Evolutionary conservation across 2,797 vertebrate genomes (phyloP).

Genomic region (Varecia variegata): DNA sequence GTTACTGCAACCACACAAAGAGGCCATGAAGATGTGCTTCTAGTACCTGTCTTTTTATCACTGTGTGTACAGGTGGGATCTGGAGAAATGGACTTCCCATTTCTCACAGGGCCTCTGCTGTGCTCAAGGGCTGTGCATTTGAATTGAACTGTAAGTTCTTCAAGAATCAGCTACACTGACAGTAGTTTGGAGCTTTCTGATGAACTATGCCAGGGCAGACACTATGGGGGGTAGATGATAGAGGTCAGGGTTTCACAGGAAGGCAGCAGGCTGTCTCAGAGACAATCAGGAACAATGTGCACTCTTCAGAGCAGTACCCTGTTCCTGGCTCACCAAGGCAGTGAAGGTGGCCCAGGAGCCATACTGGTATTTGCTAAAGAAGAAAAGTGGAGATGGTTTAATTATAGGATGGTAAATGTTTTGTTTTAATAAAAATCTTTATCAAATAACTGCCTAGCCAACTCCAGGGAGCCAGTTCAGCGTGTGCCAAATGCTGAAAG

Average conservation of each 20-base stretch:
- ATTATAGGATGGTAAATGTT: constrained; percentile 24
- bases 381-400: constrained; percentile 28
- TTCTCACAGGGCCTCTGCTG: neutral
- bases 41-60: neutral
- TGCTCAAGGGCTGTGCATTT: neutral
- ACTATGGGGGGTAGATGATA: neutral
- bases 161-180: constrained; percentile 12
- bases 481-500: neutral
- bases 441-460: constrained; percentile 42
- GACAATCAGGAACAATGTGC: neutral
- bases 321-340: neutral
- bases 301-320: neutral
- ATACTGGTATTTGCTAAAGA: constrained; percentile 5
- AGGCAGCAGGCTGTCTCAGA: constrained; percentile 15
- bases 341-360: constrained; percentile 4
- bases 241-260: neutral
- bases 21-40: neutral
- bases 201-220: neutral
- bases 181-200: constrained; percentile 34
- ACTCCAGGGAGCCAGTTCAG: neutral
- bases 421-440: constrained; percentile 3
- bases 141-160: neutral
- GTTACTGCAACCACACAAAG: neutral
- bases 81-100: neutral
- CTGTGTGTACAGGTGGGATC: neutral